Evolutionary conservation across 35 echinoderm and acorn worm genomes (phyloP).

Genomic region (Nesometra sesokonis): DNA sequence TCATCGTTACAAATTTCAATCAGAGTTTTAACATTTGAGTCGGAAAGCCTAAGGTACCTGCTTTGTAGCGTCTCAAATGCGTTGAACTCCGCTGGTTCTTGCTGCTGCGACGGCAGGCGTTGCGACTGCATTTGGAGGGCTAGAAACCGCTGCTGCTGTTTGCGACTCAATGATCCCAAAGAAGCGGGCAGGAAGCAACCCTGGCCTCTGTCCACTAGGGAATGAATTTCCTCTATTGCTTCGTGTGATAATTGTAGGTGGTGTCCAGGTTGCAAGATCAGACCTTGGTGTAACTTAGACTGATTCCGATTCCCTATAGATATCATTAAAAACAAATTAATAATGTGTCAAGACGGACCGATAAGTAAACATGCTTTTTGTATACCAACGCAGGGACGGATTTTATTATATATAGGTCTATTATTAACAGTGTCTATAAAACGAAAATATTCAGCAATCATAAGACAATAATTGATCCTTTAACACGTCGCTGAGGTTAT

Average conservation of each 20-base stretch:
- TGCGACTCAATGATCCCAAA: neutral
- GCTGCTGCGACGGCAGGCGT: neutral
- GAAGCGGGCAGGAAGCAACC: neutral
- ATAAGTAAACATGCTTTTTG: no score
- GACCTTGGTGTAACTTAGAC: neutral
- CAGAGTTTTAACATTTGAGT: slow-evolving; percentile 45
- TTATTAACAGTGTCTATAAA: no score
- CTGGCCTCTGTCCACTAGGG: neutral
- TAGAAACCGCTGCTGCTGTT: neutral
- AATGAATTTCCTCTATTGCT: neutral
- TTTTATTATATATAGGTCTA: no score
- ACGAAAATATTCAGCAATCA: no score
- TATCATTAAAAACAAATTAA: no score
- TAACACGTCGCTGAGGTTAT: no score
- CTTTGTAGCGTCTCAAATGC: slow-evolving; percentile 36
- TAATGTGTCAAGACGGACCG: no score
- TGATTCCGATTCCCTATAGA: neutral
- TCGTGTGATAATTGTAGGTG: neutral
- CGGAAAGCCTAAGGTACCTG: slow-evolving; percentile 45
- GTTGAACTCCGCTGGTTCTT: slow-evolving; percentile 20
- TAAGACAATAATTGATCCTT: no score
- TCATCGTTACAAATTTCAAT: slow-evolving; percentile 37
- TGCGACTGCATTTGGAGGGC: neutral
- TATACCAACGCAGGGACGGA: no score
- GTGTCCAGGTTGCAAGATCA: neutral